Evolutionary conservation across 2,797 vertebrate species (phyloP).

Genomic region (Nothura maculosa): DNA sequence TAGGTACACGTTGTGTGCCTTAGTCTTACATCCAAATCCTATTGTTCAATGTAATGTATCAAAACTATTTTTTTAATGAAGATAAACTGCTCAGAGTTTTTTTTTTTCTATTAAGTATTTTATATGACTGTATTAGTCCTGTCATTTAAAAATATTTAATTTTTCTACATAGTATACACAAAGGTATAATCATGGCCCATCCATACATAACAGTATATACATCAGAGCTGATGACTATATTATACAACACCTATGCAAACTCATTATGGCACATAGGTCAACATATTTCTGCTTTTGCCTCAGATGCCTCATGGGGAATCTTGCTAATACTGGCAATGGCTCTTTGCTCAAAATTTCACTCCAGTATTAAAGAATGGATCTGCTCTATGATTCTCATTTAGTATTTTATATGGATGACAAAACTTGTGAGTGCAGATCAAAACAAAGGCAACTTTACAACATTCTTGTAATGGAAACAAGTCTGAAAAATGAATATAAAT

Average conservation of each 20-base stretch:
- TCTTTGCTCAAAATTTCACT: background rate
- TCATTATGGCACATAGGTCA: background rate
- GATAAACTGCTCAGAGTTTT: background rate
- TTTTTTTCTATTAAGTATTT: background rate
- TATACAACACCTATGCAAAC: background rate
- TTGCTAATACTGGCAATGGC: background rate
- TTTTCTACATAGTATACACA: background rate
- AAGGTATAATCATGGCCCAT: rapidly evolving
- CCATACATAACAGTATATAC: background rate
- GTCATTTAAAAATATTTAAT: background rate
- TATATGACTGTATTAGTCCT: background rate
- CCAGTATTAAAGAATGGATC: background rate
- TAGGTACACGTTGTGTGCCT: background rate
- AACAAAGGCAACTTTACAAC: constrained; percentile 14
- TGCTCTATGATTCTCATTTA: background rate
- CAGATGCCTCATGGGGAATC: background rate
- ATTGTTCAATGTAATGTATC: background rate
- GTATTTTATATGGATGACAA: background rate
- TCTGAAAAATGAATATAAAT: constrained; percentile 10
- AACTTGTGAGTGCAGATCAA: background rate
- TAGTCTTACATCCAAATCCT: background rate
- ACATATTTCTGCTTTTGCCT: rapidly evolving
- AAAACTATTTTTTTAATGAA: background rate
- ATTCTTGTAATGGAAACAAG: background rate
- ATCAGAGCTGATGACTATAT: background rate